Base-by-base conservation (phyloP, 2,888 invertebrate genomes). In the Torymus texanus region DNA sequence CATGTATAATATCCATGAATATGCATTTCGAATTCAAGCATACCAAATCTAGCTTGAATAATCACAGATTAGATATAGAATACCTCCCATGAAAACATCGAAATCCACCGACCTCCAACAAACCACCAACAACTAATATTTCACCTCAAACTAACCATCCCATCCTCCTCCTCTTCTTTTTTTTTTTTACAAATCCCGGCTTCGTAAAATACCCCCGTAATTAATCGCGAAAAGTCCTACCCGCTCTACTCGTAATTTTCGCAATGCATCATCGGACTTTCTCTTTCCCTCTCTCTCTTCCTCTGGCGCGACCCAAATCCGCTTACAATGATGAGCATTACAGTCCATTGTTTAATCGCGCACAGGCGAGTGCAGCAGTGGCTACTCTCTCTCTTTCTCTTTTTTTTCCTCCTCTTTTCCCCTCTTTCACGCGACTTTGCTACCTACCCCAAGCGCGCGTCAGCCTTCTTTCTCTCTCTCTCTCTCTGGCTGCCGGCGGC, bases 261-360 rank as follows among this genome's bases (percentile, higher is more conserved):
- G 53, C 61, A 55, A 78, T 72, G 72, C 72, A 78, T 78, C 78
- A 67, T 78, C 71, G 16, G 56, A 71, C 63, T 62, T 51, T 76
- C 55, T 63, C 63, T 65, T 24, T 50, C 50, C 29, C 53, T 4
- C 55, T 58, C 18, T 16, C 11, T 14, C 14, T 41, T 41, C 8
- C 41, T 41, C 41, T 41, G 41, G 41, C 41, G 59, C 78, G 78
- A 78, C 78, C 72, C 51, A 63, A 78, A 78, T 78, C 66, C 72
- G 66, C 66, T 78, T 72, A 72, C 72, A 78, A 78, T 72, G 77
- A 77, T 77, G 77, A 77, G 65, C 66, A 78, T 72, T 72, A 55
- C 66, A 51, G 78, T 78, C 78, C 66, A 78, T 78, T 78, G 78
- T 78, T 78, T 78, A 78, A 72, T 78, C 72, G 78, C 18, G 18